Conservation (phyloP, 2,113 vertebrate species). For the Centropus bengalensis region DNA sequence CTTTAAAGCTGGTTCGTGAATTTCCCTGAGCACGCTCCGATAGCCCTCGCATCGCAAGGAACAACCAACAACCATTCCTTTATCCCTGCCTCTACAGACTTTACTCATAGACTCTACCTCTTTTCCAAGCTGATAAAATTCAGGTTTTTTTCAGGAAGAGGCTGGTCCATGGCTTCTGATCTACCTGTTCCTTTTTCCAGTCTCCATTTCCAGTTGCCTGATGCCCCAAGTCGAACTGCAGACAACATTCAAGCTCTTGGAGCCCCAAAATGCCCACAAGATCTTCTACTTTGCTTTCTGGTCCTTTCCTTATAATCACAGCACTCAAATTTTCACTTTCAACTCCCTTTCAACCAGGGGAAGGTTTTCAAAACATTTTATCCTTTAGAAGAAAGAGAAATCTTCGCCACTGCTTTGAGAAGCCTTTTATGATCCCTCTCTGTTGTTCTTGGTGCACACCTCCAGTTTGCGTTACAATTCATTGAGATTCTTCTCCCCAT, state of each 20-base stretch:
- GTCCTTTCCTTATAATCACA: background rate
- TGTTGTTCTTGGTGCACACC: background rate
- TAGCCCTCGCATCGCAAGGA: background rate
- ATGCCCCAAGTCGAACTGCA: background rate
- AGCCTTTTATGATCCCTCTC: background rate
- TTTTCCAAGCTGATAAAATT: background rate
- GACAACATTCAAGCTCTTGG: background rate
- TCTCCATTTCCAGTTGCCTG: background rate
- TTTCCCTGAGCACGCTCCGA: background rate
- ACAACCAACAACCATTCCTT: background rate
- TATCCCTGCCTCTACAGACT: background rate
- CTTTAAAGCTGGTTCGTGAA: background rate
- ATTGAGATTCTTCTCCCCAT: background rate
- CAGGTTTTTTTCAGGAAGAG: background rate
- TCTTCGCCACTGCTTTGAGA: background rate
- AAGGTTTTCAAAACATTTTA: background rate
- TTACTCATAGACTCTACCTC: background rate
- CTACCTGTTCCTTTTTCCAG: background rate
- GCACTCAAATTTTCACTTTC: background rate
- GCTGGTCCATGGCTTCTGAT: background rate
- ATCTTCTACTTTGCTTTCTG: background rate
- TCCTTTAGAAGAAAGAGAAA: background rate
- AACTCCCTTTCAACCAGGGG: background rate
- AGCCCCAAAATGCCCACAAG: rapidly evolving
- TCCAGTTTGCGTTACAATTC: background rate